Percentiles rank a stretch among this genome's conserved stretches.
phyloP scores from a whole-genome alignment of 2,797 vertebrate genomes.

The Setipinna tenuifilis region DNA sequence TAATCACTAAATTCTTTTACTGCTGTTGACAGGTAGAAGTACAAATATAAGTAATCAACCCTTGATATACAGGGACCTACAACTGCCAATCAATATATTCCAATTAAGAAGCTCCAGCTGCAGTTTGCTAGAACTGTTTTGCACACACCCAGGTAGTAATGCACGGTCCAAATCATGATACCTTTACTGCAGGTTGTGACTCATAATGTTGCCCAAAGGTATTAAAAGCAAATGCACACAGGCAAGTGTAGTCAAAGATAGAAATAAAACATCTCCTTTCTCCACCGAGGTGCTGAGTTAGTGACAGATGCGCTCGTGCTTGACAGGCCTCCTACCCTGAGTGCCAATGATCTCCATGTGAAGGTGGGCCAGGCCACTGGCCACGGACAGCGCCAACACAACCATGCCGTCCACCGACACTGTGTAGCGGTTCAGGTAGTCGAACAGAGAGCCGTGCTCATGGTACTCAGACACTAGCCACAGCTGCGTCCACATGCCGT shows the following conservation, averaged over 20 bases:
- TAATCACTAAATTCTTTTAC: neutral
- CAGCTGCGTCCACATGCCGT: constrained; percentile 94
- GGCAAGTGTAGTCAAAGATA: too few relatives aligned
- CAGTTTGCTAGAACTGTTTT: neutral
- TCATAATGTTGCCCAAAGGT: too few relatives aligned
- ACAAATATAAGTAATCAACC: too few relatives aligned
- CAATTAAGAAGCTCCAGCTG: neutral
- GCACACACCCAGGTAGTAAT: neutral
- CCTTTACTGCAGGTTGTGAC: too few relatives aligned
- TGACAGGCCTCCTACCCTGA: constrained; percentile 76
- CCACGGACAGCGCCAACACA: constrained; percentile 83
- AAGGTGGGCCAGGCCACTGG: constrained; percentile 92
- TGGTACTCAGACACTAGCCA: constrained; percentile 98
- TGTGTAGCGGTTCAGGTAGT: constrained; percentile 90
- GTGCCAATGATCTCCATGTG: constrained; percentile 98
- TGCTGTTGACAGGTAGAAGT: neutral
- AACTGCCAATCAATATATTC: neutral
- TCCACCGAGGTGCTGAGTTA: too few relatives aligned
- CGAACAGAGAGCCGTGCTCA: constrained; percentile 91
- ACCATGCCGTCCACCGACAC: constrained; percentile 86
- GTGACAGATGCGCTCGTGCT: neutral
- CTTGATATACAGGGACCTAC: neutral
- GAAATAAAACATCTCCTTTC: too few relatives aligned
- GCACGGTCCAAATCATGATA: neutral
- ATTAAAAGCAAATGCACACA: too few relatives aligned